phyloP scores from a whole-genome alignment of 2,113 vertebrate genomes.

The Scatophagus argus region DNA sequence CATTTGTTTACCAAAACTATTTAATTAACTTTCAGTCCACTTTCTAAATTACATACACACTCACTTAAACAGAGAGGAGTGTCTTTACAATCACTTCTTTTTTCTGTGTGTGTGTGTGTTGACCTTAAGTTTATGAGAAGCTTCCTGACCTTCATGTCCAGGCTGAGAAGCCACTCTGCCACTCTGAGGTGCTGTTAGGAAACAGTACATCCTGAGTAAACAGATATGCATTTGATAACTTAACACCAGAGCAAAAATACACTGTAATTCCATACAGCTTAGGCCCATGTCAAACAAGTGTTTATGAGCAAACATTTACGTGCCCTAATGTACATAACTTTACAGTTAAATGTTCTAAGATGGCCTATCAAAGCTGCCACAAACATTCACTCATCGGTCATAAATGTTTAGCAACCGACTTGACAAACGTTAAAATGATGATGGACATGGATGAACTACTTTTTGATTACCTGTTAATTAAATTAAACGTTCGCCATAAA shows the following conservation, averaged over 20 bases:
- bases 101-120: background rate
- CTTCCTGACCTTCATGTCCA: background rate
- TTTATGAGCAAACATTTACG: background rate
- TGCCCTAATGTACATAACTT: background rate
- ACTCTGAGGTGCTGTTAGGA: slow-evolving; percentile 13
- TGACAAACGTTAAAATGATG: background rate
- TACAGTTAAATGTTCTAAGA: background rate
- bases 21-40: background rate
- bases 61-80: background rate
- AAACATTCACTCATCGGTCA: background rate
- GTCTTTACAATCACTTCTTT: background rate
- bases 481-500: background rate
- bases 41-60: background rate
- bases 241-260: background rate
- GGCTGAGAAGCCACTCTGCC: slow-evolving; percentile 16
- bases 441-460: too few species aligned
- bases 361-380: background rate
- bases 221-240: background rate
- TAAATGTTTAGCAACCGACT: background rate
- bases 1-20: background rate
- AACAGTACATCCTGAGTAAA: background rate
- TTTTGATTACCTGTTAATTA: background rate
- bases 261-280: background rate
- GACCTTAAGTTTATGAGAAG: background rate
- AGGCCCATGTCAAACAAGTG: background rate